Conservation (phyloP, 2,113 vertebrate species). For the Chionis minor region DNA sequence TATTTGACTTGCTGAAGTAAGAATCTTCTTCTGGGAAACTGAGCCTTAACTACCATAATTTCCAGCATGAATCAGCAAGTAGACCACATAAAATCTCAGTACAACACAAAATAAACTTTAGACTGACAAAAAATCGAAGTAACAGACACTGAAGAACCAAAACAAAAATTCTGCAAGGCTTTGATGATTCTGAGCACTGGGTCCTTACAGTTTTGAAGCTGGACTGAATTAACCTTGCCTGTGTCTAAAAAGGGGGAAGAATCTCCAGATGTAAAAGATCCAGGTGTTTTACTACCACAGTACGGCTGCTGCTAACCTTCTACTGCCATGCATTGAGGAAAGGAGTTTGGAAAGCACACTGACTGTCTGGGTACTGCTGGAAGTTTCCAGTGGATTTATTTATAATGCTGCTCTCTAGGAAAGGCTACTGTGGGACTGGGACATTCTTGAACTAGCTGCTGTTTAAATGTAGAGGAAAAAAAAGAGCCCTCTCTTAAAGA, state of each 20-base stretch:
- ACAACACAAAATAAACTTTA: background rate
- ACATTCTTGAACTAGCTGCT: background rate
- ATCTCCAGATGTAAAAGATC: background rate
- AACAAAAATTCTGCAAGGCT: background rate
- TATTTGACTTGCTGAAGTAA: conserved; percentile 1
- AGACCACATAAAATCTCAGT: background rate
- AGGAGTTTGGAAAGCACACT: background rate
- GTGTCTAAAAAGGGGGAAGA: background rate
- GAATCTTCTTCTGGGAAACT: conserved; percentile 18
- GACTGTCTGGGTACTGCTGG: background rate
- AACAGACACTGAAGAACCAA: background rate
- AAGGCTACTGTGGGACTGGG: background rate
- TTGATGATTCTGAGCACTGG: background rate
- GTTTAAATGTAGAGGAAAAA: background rate
- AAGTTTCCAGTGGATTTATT: background rate
- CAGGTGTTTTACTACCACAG: background rate
- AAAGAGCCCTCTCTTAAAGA: background rate
- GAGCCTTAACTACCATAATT: background rate
- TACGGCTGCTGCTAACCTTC: background rate
- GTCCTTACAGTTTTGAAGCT: background rate
- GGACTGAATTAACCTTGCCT: background rate
- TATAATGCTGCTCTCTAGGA: background rate
- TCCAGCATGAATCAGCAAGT: background rate
- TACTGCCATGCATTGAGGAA: background rate
- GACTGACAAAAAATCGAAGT: background rate